Evolutionary conservation across 1,140 invertebrate genomes (phyloP), one percentile per base, ranked within the genome.

Genomic region (Micrasema longulum): DNA sequence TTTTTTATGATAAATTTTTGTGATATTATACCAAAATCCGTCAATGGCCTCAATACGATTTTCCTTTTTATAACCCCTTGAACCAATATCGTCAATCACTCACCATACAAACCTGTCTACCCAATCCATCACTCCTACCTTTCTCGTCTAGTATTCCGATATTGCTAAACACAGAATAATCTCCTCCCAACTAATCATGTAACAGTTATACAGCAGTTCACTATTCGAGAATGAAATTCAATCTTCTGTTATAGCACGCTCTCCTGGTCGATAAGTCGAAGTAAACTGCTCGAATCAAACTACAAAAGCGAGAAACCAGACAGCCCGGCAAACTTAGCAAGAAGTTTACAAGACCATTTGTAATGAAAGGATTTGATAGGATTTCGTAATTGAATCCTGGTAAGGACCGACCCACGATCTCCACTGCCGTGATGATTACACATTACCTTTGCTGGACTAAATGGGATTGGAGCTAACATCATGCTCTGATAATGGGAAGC

Each of bases 341-440:
- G 26, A 7, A 31, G 26, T 31, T 31, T 31, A 31, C 26, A 53
- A 14, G 22, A 22, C n/a, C 11, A 5, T 31, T 53, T 9, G 6
- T 60, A 38, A 12, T 41, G 55, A 53, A n/a, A 35, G n/a, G 6
- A 16, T 50, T 11, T 9, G 20, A 11, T 4, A 11, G 5, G 55
- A 16, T 60, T 36, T 60, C 11, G 55, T 60, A 60, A 20, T 10
- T 60, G 14, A n/a, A 4, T 31, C 55, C 31, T 41, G 9, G 11
- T 5, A n/a, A 31, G 35, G 18, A 14, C 35, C 18, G 55, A 38
- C 18, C 60, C 38, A 63, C 60, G 43, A 47, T 63, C 38, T 45
- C 16, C 45, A 63, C 38, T 47, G 43, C 43, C 60, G 60, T 63
- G 60, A 63, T 63, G 45, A 63, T 63, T 47, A 63, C 60, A 63